Percentiles rank a stretch among this genome's conserved stretches.
phyloP scores from a whole-genome alignment of 2,888 invertebrate species.

The Branchipolynoe longqiensis region DNA sequence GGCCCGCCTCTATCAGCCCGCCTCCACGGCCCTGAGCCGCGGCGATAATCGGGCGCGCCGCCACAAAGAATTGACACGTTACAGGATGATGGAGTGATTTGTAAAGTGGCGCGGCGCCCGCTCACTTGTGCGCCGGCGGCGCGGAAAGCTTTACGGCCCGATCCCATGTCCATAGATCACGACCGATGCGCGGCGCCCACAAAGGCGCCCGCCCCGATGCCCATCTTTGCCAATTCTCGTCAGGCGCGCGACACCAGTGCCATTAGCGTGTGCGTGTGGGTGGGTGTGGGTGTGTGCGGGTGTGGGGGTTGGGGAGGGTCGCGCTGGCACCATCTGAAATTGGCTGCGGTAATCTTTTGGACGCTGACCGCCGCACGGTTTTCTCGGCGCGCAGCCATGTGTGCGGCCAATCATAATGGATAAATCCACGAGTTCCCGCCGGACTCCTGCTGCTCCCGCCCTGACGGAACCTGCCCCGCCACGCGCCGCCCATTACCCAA shows the following conservation, averaged over 20 bases:
- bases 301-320: no score
- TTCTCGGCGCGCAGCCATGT: background rate
- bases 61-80: conserved; percentile 60
- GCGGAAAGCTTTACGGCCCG: conserved; percentile 58
- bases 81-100: conserved; percentile 61
- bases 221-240: conserved; percentile 52
- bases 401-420: conserved; percentile 56
- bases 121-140: conserved; percentile 43
- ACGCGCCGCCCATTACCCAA: no score
- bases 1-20: conserved; percentile 6
- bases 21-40: conserved; percentile 40
- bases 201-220: conserved; percentile 9
- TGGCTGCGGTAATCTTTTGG: conserved; percentile 51
- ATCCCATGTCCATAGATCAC: conserved; percentile 56
- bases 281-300: no score
- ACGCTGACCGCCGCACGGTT: conserved; percentile 25
- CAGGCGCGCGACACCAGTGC: conserved; percentile 30
- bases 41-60: conserved; percentile 41
- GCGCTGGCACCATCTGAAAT: conserved; percentile 53
- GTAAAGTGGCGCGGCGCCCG: conserved; percentile 50
- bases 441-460: no score
- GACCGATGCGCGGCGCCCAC: conserved; percentile 50
- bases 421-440: conserved; percentile 49
- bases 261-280: no score
- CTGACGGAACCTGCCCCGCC: no score